Evolutionary conservation across 1,140 invertebrate genomes (phyloP), one percentile per base, ranked within the genome.

Genomic region (Brachionus plicatilis): DNA sequence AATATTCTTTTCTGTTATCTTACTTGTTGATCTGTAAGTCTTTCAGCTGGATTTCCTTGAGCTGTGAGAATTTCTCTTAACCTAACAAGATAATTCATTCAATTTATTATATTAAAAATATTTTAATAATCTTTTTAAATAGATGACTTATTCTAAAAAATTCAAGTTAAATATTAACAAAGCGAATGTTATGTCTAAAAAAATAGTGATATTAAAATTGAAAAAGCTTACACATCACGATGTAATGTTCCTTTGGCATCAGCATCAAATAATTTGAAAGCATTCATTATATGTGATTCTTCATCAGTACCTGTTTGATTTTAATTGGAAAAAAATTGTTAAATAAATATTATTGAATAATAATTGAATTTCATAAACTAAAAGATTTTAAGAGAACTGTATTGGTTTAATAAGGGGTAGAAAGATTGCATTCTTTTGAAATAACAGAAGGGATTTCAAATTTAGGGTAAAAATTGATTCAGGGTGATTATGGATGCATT

Each of bases 261-360:
- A 85, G 87, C 85, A 90, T 98, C 96, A 92, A 97, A 98, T 91
- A 95, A 94, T 90, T 93, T 94, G 93, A 99, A 98, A 87, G 96
- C 96, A 89, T 93, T 93, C 90, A 95, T 93, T 87, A 99, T 94
- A 86, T 95, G 94, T 78, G 96, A 94, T 88, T 99, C 96, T 84
- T 97, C 95, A 90, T 98, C 96, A 86, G 92, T 91, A 86, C 92
- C 92, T 75, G 43, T 20, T 72, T 72, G 3, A 1, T 50, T 50
- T 50, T 12, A 9, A 60, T 20, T 20, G 9, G 9, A 60, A 60
- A 3, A 24, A 60, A 60, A 9, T 2, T 7, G 27, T 37, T 6
- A 7, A 37, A 37, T 37, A 3, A 7, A 37, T 7, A 6, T 37
- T 7, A 29, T 37, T 37, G 33, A 7, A 37, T 37, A 37, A 37